Percentiles rank a stretch among this genome's conserved stretches.
phyloP scores from a whole-genome alignment of 2,888 invertebrate species.

The Anorthoa munda region DNA sequence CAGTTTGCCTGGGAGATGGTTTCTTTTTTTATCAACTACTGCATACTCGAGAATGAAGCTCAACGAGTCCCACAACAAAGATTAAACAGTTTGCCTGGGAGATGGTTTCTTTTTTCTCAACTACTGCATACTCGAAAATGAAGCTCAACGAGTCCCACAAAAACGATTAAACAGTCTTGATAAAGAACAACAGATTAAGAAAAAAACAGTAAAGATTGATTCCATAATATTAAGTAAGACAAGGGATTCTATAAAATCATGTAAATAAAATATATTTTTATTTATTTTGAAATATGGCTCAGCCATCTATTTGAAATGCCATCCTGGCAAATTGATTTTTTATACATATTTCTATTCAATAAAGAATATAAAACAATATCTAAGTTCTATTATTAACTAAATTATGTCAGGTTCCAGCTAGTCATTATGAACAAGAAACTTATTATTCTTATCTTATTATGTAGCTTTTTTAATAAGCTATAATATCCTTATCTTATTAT shows the following conservation, averaged over 20 bases:
- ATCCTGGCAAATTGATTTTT: conserved; percentile 22
- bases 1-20: too few species aligned
- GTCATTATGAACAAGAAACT: conserved; percentile 6
- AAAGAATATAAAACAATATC: conserved; percentile 31
- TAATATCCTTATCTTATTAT: conserved; percentile 6
- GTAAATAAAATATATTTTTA: conserved; percentile 5
- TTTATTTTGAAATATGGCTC: conserved; percentile 44
- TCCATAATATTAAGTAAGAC: too few species aligned
- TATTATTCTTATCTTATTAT: conserved; percentile 17
- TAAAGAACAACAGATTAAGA: background rate
- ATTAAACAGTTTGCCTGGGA: too few species aligned
- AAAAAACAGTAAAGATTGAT: background rate
- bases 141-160: too few species aligned
- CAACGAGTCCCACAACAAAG: too few species aligned
- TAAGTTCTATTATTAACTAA: conserved; percentile 31
- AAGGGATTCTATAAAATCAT: background rate
- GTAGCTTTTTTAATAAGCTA: background rate
- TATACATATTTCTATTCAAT: conserved; percentile 26
- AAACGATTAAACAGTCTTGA: too few species aligned
- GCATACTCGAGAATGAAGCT: too few species aligned
- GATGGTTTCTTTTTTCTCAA: too few species aligned
- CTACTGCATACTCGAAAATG: too few species aligned
- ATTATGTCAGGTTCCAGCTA: conserved; percentile 10
- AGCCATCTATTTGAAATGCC: conserved; percentile 57
- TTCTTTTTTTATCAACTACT: too few species aligned